Evolutionary conservation across 1,140 invertebrate genomes (phyloP), one percentile per base, ranked within the genome.

Genomic region (Pogonomyrmex barbatus): DNA sequence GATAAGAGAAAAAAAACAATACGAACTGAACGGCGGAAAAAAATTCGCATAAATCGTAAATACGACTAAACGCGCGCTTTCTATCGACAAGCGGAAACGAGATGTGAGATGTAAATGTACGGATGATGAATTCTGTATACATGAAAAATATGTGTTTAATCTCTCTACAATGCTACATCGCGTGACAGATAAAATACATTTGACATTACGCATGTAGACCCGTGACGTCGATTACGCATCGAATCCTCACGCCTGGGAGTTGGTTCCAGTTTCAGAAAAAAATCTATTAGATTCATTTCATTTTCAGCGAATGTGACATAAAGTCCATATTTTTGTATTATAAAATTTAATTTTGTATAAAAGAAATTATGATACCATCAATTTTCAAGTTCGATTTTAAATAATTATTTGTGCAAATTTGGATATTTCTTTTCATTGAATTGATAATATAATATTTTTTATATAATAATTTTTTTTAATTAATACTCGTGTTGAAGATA

Each of bases 131-230:
- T 62, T 75, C 33, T 45, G 45, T 36, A 60, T 50, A 73, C 17
- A 24, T n/a, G 42, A 83, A 56, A 75, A 75, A 83, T 73, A 50
- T 60, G 77, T 54, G 8, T 50, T 83, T 62, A 50, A 83, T 83
- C 68, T 12, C 14, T 24, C 47, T 47, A 12, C 65, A 45, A 30
- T 56, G 65, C 14, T 58, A 56, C 17, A 68, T 73, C 30, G 45
- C 14, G 30, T 36, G 79, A 36, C n/a, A 47, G 42, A 83, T 60
- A 75, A 75, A 73, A 70, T 81, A 14, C 39, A 14, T 30, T 56
- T 14, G n/a, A n/a, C 14, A 42, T 58, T 47, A 56, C 60, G 12
- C 33, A 12, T 52, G 45, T 36, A 24, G 6, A 24, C 12, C 52
- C 54, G 39, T 30, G 52, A 8, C 54, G 8, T 36, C 17, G 47